Evolutionary conservation across 2,888 invertebrate genomes (phyloP), one percentile per base, ranked within the genome.

Genomic region (Carabus problematicus): DNA sequence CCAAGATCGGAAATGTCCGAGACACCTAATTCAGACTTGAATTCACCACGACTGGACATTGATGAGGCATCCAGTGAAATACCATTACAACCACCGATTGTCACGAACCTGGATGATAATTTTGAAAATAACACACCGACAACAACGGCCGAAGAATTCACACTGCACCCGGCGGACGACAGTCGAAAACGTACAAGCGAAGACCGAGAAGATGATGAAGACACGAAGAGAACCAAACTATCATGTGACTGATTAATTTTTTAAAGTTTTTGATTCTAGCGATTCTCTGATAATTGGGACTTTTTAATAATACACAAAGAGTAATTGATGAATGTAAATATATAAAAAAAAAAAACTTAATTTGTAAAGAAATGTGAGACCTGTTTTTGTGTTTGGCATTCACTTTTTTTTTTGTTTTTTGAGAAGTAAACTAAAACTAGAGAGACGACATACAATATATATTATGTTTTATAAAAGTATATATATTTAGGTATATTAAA

Each of bases 41-140:
- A 75, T 62, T 73, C 75, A 8, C 75, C 76, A n/a, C 74, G 72
- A 43, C 64, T 71, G 45, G 74, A 78, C 41, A 72, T 75, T 49
- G 76, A 77, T 62, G 80, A 80, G 59, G 78, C 79, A 72, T 81
- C 81, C 0, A 78, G 76, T 56, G 82, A 82, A 73, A 82, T 82
- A 55, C 81, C 82, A 9, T 74, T 82, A 19, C 82, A 82, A 71
- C 79, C 81, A 4, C 77, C 76, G 60, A 82, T 82, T 60, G 77
- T 81, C 11, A 74, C 77, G 3, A 74, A 76, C 70, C 61, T 75
- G 54, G 59, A 41, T 14, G 61, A 66, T 14, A 41, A 12, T 11
- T 64, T 66, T 49, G 60, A 60, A 14, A 18, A 64, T 12, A 43
- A 18, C 54, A 49, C n/a, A n/a, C 18, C 47, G 29, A n/a, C 47